Base-by-base conservation (phyloP, 2,888 invertebrate species). In the Holacanthella duospinosa region DNA sequence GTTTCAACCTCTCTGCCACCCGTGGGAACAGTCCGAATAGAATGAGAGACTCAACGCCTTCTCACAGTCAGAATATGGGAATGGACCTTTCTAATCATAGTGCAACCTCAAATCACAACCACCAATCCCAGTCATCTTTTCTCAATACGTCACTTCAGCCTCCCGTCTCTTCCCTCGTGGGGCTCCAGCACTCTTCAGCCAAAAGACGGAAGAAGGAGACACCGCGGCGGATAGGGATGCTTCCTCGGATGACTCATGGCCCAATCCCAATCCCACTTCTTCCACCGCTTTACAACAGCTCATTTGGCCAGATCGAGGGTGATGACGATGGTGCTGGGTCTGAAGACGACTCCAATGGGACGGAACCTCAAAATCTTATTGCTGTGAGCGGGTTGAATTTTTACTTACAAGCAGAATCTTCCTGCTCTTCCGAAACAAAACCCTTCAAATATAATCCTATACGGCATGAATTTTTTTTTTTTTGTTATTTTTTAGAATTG, bases 151-250 rank as follows among this genome's bases (percentile, higher is more conserved):
- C 57, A 43, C 56, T 56, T 21, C 60, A 60, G 64, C 43, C 61
- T 63, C 25, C 67, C 65, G 60, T 48, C 21, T 59, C 65, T 36
- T 64, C 68, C 25, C 64, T 67, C 16, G 61, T 67, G 19, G 62
- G 64, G 59, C 64, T 66, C 61, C 65, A 67, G 6, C 64, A 65
- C 9, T 63, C 61, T 27, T 69, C 70, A 54, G 59, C 70, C 0
- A 73, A 73, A 55, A 56, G 73, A 43, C 62, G 73, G 59, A 73
- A 72, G 72, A 73, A 73, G 68, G 73, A 73, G 60, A 73, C 71
- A 9, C 73, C 73, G 19, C 61, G 73, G 9, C 48, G 72, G n/a
- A 71, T 73, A 43, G 73, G 71, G 62, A 66, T 68, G 1, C 61
- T 29, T 24, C 63, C 59, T 19, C 55, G 59, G 21, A 2, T 29